phyloP scores from a whole-genome alignment of 2,888 invertebrate species.

The Cinara cedri region DNA sequence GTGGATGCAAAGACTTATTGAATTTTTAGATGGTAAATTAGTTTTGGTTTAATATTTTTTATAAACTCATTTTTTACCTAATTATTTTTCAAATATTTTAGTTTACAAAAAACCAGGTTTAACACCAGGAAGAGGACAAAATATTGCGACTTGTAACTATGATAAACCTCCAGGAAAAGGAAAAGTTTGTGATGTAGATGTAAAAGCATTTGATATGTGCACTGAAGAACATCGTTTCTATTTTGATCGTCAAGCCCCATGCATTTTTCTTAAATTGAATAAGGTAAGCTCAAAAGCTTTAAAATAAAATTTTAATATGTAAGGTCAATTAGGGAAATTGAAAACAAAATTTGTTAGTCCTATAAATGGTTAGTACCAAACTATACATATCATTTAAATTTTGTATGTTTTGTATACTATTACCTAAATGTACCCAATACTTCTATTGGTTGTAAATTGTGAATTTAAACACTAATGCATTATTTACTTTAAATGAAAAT shows the following conservation, averaged over 20 bases:
- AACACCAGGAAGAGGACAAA: slow-evolving; percentile 75
- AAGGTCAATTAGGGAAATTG: too few relatives aligned
- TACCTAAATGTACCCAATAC: too few relatives aligned
- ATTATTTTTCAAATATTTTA: slow-evolving; percentile 61
- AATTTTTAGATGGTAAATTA: slow-evolving; percentile 77
- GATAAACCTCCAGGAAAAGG: slow-evolving; percentile 73
- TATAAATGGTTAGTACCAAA: too few relatives aligned
- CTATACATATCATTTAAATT: too few relatives aligned
- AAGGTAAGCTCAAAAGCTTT: slow-evolving; percentile 66
- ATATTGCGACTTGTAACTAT: slow-evolving; percentile 78
- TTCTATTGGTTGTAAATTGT: too few relatives aligned
- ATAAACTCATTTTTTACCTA: neutral
- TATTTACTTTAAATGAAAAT: too few relatives aligned
- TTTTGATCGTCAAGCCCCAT: slow-evolving; percentile 90
- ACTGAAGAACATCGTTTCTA: slow-evolving; percentile 84
- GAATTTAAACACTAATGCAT: too few relatives aligned
- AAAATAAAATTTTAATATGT: neutral
- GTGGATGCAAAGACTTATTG: slow-evolving; percentile 78
- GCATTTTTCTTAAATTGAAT: slow-evolving; percentile 93
- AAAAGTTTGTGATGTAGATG: slow-evolving; percentile 87
- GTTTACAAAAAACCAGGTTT: slow-evolving; percentile 77
- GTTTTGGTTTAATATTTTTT: neutral
- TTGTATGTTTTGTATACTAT: too few relatives aligned
- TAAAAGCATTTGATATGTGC: slow-evolving; percentile 80
- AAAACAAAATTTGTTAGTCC: too few relatives aligned